Base-by-base conservation (phyloP, 2,797 vertebrate species). In the Myoxocephalus aenaeus region DNA sequence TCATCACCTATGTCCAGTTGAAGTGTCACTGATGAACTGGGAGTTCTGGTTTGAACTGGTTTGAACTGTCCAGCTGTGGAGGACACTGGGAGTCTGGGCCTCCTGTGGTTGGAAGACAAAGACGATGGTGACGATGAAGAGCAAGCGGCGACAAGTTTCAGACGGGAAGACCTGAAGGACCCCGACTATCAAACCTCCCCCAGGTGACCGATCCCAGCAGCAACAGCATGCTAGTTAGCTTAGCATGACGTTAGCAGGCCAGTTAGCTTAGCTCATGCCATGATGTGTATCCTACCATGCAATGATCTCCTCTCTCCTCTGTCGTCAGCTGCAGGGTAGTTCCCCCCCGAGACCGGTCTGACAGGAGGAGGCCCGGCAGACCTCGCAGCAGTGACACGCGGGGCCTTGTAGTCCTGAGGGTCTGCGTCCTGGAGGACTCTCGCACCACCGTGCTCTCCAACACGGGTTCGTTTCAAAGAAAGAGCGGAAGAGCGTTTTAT, bases 391-490 rank as follows among this genome's bases (percentile, higher is more conserved):
- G n/a, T n/a, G n/a, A n/a, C n/a, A n/a, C n/a, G n/a, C n/a, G 27
- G 51, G 22, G 7, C 6, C 74, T 77, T 3, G 1, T 89, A 0
- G 58, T 79, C 0, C 59, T 90, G 5, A 80, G 51, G 64, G 51
- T 91, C 76, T 64, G 77, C 40, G 12, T 91, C 32, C 78, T 91
- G 85, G 51, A 81, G 65, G 67, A 82, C 64, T 44, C 61, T 1
- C 68, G 63, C 32, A 54, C 29, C 0, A n/a, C 64, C 4, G 50
- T 79, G 25, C 64, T 87, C 7, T 83, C 83, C 0, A 78, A 70
- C 6, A 66, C 4, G 0, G 80, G 89, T 89, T 9, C 1, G 61
- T 51, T 20, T 20, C 8, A 3, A n/a, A n/a, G n/a, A n/a, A n/a
- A n/a, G n/a, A n/a, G n/a, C n/a, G n/a, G n/a, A n/a, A n/a, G n/a